A percentile compares a stretch with the other conserved stretches of the same genome.
Conservation (phyloP, 2,113 vertebrate genomes). For the Macroglossus sobrinus region DNA sequence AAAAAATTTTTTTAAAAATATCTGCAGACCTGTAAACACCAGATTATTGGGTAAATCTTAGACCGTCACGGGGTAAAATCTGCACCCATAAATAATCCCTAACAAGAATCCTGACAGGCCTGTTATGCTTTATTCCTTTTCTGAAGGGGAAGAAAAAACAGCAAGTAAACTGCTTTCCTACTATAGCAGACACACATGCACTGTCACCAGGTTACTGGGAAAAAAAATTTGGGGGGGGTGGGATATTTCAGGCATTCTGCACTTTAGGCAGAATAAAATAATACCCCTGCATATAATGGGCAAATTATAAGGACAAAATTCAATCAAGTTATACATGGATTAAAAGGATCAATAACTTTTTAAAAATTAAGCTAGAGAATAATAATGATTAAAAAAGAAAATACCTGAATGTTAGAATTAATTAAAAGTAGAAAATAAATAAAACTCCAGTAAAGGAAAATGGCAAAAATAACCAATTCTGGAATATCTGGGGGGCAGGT, state of each 20-base stretch:
- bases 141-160: not conserved
- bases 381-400: not conserved
- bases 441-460: not conserved
- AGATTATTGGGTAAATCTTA: not conserved
- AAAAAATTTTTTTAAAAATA: not conserved
- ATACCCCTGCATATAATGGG: not conserved
- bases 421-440: not conserved
- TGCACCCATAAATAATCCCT: not conserved
- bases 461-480: slow-evolving; percentile 13
- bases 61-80: not conserved
- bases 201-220: not conserved
- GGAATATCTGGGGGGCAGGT: not conserved
- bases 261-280: not conserved
- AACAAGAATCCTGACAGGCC: not conserved
- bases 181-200: not conserved
- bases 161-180: not conserved
- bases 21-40: not conserved
- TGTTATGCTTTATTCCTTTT: not conserved
- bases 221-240: not conserved
- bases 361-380: not conserved
- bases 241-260: not conserved
- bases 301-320: slow-evolving; percentile 1
- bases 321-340: not conserved
- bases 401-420: not conserved
- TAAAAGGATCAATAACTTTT: not conserved